Evolutionary conservation across 2,797 vertebrate genomes (phyloP), one percentile per base, ranked within the genome.

Genomic region (Rhinogobio ventralis): DNA sequence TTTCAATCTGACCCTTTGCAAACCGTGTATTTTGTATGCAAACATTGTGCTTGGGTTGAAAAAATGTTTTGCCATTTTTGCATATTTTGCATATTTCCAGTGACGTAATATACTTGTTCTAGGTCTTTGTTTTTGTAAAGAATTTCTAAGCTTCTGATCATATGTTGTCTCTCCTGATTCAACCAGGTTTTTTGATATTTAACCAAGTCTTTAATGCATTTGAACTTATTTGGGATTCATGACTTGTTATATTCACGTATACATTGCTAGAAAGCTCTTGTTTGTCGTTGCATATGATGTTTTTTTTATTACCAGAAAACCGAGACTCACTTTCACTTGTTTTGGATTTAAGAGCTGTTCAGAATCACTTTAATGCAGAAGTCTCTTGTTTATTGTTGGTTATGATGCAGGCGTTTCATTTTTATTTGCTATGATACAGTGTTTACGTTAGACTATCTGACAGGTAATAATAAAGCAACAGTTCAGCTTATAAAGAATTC

Each of bases 401-500:
- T 25, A 42, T 62, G 23, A 19, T 60, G 51, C 73, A 14, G 49
- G 10, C 5, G n/a, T 75, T 74, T 39, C 5, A 14, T 55, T 42
- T 60, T n/a, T 25, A 76, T 60, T 8, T 64, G 36, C 75, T 62
- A 15, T 30, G 39, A 78, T 64, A 11, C 20, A 64, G 55, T 6
- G 28, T 36, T 67, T 67, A 49, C 5, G 17, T 79, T 67, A 36
- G 62, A 51, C 20, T 15, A n/a, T 67, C 42, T 79, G 57, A 49
- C 25, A 30, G 60, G 6, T 62, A 46, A 64, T 66, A 66, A 66
- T 25, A 42, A 60, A 28, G 55, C 53, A 28, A 64, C 57, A 17
- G 60, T 46, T 67, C 45, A 67, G 77, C 42, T 66, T 49, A 51
- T 67, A 13, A 66, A 79, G 11, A 79, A 66, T 67, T 23, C 7